Base-by-base conservation (phyloP, 1,140 invertebrate species). In the Brachionus manjavacas region DNA sequence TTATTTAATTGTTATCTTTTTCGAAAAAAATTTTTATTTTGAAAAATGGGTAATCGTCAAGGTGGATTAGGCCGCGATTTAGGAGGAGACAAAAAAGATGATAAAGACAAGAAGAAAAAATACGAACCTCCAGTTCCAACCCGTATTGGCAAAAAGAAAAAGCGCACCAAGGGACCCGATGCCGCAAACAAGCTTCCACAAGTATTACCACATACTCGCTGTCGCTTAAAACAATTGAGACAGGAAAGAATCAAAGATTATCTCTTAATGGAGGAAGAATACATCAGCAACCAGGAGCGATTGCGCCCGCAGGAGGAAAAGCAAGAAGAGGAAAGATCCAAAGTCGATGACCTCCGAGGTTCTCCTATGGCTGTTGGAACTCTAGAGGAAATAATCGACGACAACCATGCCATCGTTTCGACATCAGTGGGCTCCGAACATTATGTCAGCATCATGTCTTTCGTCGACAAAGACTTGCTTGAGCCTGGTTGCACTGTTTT, bases 361-460 rank as follows among this genome's bases (percentile, higher is more conserved):
- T 99, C 97, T 39, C 98, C 98, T 3, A 99, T 99, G 98, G 98
- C 96, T 35, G 98, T 99, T 39, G 98, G 98, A n/a, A 98, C 94
- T 85, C 90, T 99, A 80, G 98, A 99, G 90, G 98, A 99, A 91
- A 99, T 99, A 60, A 99, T 99, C 86, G 98, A 99, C 91, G 98
- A 99, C 89, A 99, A 99, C 90, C 98, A 99, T 91, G 98, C 98
- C 9, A 99, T 99, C 89, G 98, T 99, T 1, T 99, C 97, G 0
- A 99, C 98, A 7, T 99, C 97, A 20, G 98, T 99, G 23, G 98
- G 98, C 9, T 97, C 95, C 87, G 98, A 99, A 89, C 98, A 99
- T 90, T 99, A 99, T 90, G 98, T 99, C 41, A 98, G 95, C 87
- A 99, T 99, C 87, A 91, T 99, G 85, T 99, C 96, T 0, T 99